A percentile compares a stretch with the other conserved stretches of the same genome.
phyloP scores from a whole-genome alignment of 2,797 vertebrate genomes.

The Eulemur albifrons region DNA sequence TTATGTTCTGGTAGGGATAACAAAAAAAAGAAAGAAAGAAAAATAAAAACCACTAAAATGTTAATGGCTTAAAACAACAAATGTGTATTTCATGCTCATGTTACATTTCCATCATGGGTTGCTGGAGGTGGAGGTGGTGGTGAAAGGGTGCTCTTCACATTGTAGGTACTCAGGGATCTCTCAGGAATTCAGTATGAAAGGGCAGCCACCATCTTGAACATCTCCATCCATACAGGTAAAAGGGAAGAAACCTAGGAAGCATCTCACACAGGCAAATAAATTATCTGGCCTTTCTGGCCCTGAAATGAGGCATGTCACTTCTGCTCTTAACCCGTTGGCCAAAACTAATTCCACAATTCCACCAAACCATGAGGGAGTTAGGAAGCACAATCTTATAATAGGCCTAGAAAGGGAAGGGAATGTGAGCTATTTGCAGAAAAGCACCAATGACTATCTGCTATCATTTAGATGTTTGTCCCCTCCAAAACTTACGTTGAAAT shows the following conservation, averaged over 20 bases:
- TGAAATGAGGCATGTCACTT: constrained; percentile 18
- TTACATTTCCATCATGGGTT: neutral
- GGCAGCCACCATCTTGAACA: neutral
- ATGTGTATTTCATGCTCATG: neutral
- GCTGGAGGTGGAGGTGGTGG: neutral
- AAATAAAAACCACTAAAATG: neutral
- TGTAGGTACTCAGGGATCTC: neutral
- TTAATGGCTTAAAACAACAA: constrained; percentile 14
- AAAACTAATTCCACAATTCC: constrained; percentile 3
- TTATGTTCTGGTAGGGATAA: neutral
- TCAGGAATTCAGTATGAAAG: neutral
- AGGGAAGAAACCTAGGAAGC: neutral
- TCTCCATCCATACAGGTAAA: neutral
- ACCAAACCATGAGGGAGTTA: neutral
- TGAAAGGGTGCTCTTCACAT: neutral
- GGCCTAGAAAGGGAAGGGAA: neutral
- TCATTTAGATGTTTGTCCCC: neutral
- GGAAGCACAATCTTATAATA: neutral
- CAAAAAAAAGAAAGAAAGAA: neutral
- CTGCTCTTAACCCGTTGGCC: neutral
- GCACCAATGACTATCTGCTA: neutral
- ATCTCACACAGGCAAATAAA: neutral
- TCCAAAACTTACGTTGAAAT: neutral
- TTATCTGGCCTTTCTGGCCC: neutral
- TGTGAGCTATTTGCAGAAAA: neutral